Percentiles rank a stretch among this genome's conserved stretches.
Conservation (phyloP, 2,113 vertebrate species). For the Sturnira hondurensis region DNA sequence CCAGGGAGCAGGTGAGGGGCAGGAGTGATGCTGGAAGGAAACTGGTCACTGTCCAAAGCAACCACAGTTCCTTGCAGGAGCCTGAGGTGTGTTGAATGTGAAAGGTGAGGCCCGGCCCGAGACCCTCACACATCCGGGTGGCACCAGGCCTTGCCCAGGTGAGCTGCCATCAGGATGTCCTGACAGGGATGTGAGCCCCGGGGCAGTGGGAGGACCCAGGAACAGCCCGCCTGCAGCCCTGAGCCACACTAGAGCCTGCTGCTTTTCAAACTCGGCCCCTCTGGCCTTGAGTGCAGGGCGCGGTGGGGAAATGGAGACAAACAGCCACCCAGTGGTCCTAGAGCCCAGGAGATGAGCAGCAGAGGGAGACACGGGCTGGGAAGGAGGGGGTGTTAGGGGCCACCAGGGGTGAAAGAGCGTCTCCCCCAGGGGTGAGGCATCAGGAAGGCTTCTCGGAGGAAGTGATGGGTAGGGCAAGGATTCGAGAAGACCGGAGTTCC, state of each 20-base stretch:
- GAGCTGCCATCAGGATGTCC: neutral
- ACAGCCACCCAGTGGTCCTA: neutral
- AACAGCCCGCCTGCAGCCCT: accelerated
- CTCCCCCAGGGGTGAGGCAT: accelerated
- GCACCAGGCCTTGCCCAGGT: neutral
- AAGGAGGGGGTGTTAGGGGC: neutral
- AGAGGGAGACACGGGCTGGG: neutral
- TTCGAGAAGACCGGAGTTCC: neutral
- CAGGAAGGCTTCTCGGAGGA: neutral
- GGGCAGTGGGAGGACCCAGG: neutral
- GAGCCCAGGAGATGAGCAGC: no score
- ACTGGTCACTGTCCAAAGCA: accelerated
- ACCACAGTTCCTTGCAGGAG: accelerated
- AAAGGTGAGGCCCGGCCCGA: neutral
- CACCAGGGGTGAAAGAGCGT: neutral
- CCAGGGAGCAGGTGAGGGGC: neutral
- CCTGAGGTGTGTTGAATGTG: neutral
- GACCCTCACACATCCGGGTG: no score
- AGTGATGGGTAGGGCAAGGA: no score
- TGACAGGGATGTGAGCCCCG: accelerated
- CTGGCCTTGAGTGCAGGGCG: neutral
- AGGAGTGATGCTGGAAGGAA: neutral
- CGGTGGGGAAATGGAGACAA: neutral
- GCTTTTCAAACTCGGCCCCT: no score
- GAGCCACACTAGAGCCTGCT: neutral